phyloP scores from a whole-genome alignment of 2,888 invertebrate species.

The Drosophila mettleri region DNA sequence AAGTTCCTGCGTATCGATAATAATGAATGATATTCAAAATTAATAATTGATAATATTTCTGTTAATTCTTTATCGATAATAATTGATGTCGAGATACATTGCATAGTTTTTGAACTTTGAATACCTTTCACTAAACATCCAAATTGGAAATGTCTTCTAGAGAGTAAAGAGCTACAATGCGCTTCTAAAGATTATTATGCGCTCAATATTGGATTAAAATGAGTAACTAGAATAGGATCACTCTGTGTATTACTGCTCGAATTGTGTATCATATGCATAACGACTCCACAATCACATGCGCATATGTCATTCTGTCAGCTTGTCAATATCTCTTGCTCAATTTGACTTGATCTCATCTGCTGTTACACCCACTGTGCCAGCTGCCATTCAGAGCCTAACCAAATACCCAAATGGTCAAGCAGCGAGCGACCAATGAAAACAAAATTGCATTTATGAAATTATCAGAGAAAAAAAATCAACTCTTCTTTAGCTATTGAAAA shows the following conservation, averaged over 20 bases:
- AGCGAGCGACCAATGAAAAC: constrained; percentile 37
- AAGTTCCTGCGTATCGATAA: no score
- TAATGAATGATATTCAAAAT: no score
- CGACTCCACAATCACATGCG: not conserved
- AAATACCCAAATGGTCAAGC: constrained; percentile 41
- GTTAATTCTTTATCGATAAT: no score
- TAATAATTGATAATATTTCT: no score
- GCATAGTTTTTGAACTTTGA: no score
- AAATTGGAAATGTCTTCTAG: no score
- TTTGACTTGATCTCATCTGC: not conserved
- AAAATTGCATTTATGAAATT: constrained; percentile 51
- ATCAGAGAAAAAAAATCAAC: constrained; percentile 26
- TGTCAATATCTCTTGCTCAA: not conserved
- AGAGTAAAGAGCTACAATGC: no score
- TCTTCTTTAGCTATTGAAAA: constrained; percentile 29
- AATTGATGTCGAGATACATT: no score
- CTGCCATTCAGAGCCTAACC: constrained; percentile 53
- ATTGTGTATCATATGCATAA: not conserved
- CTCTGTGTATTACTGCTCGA: not conserved
- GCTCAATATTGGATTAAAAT: no score
- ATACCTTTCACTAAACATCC: no score
- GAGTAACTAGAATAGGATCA: no score
- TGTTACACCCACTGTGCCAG: constrained; percentile 36
- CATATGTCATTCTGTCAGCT: not conserved
- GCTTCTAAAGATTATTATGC: no score